Evolutionary conservation across 2,888 invertebrate genomes (phyloP).

Genomic region (Heliconius ismenius): DNA sequence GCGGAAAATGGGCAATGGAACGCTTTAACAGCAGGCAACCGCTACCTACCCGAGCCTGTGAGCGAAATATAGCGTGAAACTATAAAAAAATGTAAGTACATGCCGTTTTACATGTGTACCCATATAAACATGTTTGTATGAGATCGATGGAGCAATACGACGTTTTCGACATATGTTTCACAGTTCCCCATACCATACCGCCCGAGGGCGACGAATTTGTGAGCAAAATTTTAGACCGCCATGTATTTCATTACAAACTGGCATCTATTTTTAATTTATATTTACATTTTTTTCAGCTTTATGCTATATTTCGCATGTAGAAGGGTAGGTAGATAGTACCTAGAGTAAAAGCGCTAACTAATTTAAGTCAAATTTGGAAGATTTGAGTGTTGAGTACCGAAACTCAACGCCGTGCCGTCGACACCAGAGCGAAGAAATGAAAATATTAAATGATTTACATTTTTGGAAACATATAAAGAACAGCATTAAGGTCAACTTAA

Average conservation of each 20-base stretch:
- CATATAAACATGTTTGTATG: constrained; percentile 19
- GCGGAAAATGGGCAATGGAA: too few species aligned
- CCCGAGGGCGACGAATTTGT: constrained; percentile 27
- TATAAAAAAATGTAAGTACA: background rate
- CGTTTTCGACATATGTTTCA: constrained; percentile 29
- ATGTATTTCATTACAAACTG: constrained; percentile 26
- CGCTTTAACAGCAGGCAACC: too few species aligned
- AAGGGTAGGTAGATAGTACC: too few species aligned
- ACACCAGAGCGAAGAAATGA: too few species aligned
- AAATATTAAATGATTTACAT: constrained; percentile 26
- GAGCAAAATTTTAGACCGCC: constrained; percentile 31
- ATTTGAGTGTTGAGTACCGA: too few species aligned
- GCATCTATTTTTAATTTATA: constrained; percentile 32
- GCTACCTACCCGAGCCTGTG: too few species aligned
- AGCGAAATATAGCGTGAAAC: too few species aligned
- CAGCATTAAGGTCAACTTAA: constrained; percentile 40
- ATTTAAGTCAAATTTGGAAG: too few species aligned
- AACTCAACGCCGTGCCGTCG: too few species aligned
- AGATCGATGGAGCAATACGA: constrained; percentile 25
- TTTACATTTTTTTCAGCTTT: too few species aligned
- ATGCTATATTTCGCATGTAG: too few species aligned
- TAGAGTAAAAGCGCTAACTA: too few species aligned
- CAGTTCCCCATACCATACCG: constrained; percentile 9
- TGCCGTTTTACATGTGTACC: background rate
- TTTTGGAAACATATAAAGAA: constrained; percentile 40